These are phyloP conservation scores for Scolopax mira DNA, from an alignment of 2,113 vertebrate species.

Conservation along the genomic window DNA sequence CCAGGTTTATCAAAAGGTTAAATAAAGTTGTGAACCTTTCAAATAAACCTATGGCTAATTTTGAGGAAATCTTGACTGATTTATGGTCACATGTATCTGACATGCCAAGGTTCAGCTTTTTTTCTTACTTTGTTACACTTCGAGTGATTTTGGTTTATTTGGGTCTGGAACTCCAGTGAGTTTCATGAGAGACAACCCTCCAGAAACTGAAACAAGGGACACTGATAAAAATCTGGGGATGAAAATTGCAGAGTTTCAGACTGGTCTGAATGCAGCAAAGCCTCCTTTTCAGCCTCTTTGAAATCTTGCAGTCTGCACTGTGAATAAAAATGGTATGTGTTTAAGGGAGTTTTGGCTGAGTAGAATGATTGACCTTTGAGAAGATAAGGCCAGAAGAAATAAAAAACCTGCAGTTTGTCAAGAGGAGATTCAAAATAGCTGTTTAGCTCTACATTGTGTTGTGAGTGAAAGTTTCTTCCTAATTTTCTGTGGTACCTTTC, in stretches of 20 bases:
- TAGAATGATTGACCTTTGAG: background rate
- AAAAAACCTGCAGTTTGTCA: background rate
- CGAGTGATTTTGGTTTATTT: background rate
- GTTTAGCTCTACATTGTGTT: background rate
- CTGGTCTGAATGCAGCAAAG: background rate
- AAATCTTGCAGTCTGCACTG: background rate
- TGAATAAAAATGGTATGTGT: background rate
- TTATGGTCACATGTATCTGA: background rate
- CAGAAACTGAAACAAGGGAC: slow-evolving; percentile 2
- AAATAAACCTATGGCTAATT: slow-evolving; percentile 14
- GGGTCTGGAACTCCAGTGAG: background rate
- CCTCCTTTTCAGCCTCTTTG: background rate
- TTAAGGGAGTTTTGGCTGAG: background rate
- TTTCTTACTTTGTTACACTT: background rate
- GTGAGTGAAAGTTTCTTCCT: background rate
- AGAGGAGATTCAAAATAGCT: background rate
- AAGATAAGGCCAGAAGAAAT: background rate
- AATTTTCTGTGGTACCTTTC: background rate
- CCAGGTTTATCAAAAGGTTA: slow-evolving; percentile 27
- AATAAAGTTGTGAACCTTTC: background rate
- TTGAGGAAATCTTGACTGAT: slow-evolving; percentile 14
- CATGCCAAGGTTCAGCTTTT: background rate
- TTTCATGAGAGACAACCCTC: background rate
- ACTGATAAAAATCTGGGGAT: background rate
- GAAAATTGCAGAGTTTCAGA: background rate